Evolutionary conservation across 2,797 vertebrate genomes (phyloP), one percentile per base, ranked within the genome.

Genomic region (Setipinna tenuifilis): DNA sequence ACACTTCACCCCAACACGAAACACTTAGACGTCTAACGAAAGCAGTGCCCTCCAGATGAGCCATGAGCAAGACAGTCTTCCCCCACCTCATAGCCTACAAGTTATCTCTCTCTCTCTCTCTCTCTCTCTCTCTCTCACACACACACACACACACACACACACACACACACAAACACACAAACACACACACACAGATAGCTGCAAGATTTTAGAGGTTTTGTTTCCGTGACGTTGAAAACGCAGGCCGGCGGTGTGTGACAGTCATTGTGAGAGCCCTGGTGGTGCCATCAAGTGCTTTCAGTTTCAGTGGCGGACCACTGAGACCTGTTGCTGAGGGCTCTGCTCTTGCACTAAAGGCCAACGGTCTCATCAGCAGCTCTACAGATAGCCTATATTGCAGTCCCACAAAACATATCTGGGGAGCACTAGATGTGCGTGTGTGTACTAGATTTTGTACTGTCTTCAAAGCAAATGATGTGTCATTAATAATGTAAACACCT

Each of bases 261-360:
- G 71, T 78, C 71, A 78, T 78, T 78, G 71, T 78, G 71, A 78
- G 71, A 78, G 35, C 19, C 17, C 16, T 12, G 6, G 17, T 78
- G 6, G 31, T 78, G 31, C 35, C 17, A 19, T 44, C 16, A 21
- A 78, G 31, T 19, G 3, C 71, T 78, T 78, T 78, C 71, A 21
- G 71, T 78, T 78, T 78, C 71, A 21, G 35, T 78, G 35, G 17
- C 2, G 16, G 19, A 78, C 71, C 35, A 44, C 17, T 9, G 7
- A n/a, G 35, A 78, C 71, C 71, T 78, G 71, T 44, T 21, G 31
- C 71, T 21, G 19, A 41, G 71, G 35, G 16, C 7, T 78, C 17
- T 78, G 6, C 16, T 35, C 21, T 31, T 41, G 71, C 35, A 78
- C 35, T 17, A 19, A 68, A 21, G 35, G 6, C 14, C 31, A 78